Evolutionary conservation across 2,888 invertebrate species (phyloP).

Genomic region (Camptogramma bilineatum): DNA sequence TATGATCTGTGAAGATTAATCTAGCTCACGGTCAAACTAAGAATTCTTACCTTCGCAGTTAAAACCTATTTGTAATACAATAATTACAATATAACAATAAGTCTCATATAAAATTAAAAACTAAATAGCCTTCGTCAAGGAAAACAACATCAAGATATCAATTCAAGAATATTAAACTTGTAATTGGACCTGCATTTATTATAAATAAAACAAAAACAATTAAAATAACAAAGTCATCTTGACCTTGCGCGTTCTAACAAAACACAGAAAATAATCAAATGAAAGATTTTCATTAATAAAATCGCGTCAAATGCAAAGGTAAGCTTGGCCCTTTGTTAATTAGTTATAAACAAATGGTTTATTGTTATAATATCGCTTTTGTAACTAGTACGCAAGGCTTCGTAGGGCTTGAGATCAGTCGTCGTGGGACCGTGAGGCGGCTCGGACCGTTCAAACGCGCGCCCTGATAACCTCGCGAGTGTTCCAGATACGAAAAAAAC

Average conservation of each 20-base stretch:
- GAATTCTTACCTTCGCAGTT: neutral
- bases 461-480: conserved; percentile 65
- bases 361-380: conserved; percentile 51
- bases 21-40: conserved; percentile 21
- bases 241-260: conserved; percentile 30
- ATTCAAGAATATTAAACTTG: conserved; percentile 25
- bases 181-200: conserved; percentile 20
- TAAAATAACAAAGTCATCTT: conserved; percentile 40
- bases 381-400: conserved; percentile 23
- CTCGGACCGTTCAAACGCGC: conserved; percentile 61
- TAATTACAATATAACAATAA: conserved; percentile 21
- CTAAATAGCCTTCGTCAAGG: conserved; percentile 32
- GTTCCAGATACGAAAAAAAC: conserved; percentile 59
- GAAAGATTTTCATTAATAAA: conserved; percentile 31
- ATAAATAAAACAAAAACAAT: conserved; percentile 37
- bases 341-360: conserved; percentile 57
- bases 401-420: conserved; percentile 50
- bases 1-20: neutral
- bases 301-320: conserved; percentile 36
- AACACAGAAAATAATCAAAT: conserved; percentile 10
- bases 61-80: conserved; percentile 1
- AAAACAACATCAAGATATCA: conserved; percentile 28
- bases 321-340: conserved; percentile 50
- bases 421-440: conserved; percentile 49
- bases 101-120: conserved; percentile 20